Evolutionary conservation across 1,140 invertebrate genomes (phyloP), one percentile per base, ranked within the genome.

Genomic region (Solen grandis): DNA sequence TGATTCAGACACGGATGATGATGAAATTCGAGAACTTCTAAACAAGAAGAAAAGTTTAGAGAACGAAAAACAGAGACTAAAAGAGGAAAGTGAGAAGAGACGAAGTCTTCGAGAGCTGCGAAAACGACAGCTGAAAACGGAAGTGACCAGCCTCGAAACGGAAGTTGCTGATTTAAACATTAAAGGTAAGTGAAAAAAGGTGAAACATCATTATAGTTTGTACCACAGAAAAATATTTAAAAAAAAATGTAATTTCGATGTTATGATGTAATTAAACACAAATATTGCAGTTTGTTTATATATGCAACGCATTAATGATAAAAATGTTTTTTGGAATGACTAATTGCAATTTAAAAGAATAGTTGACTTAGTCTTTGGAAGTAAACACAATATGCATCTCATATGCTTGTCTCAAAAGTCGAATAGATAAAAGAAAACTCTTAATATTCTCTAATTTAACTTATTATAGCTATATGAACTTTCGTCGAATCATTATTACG

Each of bases 31-130:
- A 14, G 63, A 57, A 31, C 52, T 78, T 3, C 22, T 25, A 16
- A 33, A 65, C 22, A 65, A 36, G 36, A 78, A 78, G 25, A 78
- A 66, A 46, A 41, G 38, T 22, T 35, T 68, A 50, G 41, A 63
- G 16, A 36, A 1, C 14, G 59, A 76, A n/a, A 65, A 57, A 33
- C 2, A 69, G n/a, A 3, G 36, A 29, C 33, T 68, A 22, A 55
- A 54, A 22, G 75, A 68, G 33, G 35, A 41, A 2, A 68, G 54
- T 31, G 46, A 31, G 27, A 33, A 65, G 10, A 27, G 75, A 13
- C 62, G 52, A 35, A 19, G 29, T 13, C 46, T 22, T 13, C 52
- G 52, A 29, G 36, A 57, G 50, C 29, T 13, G 13, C 75, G 52
- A 16, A 69, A 68, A 46, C n/a, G 8, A 22, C 22, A 68, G 25